These are phyloP conservation scores for Parnassius glacialis DNA, from an alignment of 2,888 invertebrate genomes.

Conservation along the genomic window DNA sequence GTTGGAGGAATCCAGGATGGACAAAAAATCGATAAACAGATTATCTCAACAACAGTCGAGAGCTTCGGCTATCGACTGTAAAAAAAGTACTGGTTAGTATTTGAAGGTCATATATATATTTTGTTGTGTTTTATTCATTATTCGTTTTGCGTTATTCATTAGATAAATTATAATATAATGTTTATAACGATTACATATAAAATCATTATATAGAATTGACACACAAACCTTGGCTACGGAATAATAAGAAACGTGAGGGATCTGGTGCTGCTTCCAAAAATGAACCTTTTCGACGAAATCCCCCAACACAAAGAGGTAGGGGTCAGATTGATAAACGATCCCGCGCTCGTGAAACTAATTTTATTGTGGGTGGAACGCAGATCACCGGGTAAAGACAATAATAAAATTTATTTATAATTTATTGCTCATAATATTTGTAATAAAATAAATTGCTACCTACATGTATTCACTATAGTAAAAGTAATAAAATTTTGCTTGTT, in stretches of 20 bases:
- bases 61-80: constrained; percentile 86
- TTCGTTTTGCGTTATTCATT: not conserved
- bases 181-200: constrained; percentile 19
- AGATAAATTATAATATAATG: not conserved
- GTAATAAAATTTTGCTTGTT: not conserved
- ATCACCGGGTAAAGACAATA: constrained; percentile 79
- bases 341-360: constrained; percentile 82
- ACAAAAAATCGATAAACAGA: constrained; percentile 87
- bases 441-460: not conserved
- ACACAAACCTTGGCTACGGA: constrained; percentile 83
- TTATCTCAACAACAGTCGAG: constrained; percentile 85
- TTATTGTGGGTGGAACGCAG: constrained; percentile 84
- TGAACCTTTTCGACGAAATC: constrained; percentile 84
- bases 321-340: constrained; percentile 86
- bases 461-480: not conserved
- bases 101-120: constrained; percentile 43
- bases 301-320: constrained; percentile 84
- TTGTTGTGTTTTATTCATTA: no score
- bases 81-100: constrained; percentile 85
- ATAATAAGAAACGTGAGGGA: constrained; percentile 84
- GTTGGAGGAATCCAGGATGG: constrained; percentile 85
- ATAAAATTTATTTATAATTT: constrained; percentile 6
- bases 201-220: constrained; percentile 52
- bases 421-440: not conserved
- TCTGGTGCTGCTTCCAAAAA: constrained; percentile 80